Conservation (phyloP, 2,113 vertebrate species). For the Marcusenius ussheri region DNA sequence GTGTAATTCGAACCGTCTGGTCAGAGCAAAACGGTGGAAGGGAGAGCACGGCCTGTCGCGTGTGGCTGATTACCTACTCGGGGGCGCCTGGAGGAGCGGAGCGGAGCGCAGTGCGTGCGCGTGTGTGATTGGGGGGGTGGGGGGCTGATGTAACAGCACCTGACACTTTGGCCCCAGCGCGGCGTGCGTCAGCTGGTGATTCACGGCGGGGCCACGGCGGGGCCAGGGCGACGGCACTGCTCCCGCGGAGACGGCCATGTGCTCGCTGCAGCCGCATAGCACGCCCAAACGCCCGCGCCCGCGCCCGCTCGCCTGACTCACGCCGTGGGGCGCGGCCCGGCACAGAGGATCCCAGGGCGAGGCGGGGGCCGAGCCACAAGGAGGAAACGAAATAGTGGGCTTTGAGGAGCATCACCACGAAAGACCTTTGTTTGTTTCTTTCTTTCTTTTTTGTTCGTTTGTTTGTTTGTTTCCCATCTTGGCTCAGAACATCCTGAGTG, state of each 20-base stretch:
- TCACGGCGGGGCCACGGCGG: slow-evolving; percentile 63
- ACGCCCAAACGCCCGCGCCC: neutral
- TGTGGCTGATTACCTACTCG: slow-evolving; percentile 49
- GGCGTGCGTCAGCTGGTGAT: slow-evolving; percentile 59
- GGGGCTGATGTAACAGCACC: slow-evolving; percentile 68
- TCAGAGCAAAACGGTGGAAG: slow-evolving; percentile 44
- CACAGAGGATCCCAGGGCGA: neutral
- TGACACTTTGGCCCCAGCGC: slow-evolving; percentile 58
- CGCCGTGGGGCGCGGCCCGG: neutral
- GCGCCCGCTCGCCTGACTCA: neutral
- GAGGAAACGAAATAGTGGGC: neutral
- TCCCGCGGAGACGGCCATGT: slow-evolving; percentile 26
- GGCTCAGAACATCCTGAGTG: neutral
- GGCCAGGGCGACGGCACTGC: slow-evolving; percentile 37
- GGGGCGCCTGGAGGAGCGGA: slow-evolving; percentile 37
- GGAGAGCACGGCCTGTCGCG: slow-evolving; percentile 46
- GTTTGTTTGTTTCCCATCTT: neutral
- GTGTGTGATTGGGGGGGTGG: neutral
- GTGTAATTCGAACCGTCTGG: slow-evolving; percentile 27
- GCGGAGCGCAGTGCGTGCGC: slow-evolving; percentile 34
- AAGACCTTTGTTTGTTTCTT: neutral
- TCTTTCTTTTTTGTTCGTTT: neutral
- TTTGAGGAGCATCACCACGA: neutral
- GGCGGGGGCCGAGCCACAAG: neutral
- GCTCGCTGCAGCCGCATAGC: slow-evolving; percentile 7